Base-by-base conservation (phyloP, 2,888 invertebrate species). In the Drosophila peninsularis region DNA sequence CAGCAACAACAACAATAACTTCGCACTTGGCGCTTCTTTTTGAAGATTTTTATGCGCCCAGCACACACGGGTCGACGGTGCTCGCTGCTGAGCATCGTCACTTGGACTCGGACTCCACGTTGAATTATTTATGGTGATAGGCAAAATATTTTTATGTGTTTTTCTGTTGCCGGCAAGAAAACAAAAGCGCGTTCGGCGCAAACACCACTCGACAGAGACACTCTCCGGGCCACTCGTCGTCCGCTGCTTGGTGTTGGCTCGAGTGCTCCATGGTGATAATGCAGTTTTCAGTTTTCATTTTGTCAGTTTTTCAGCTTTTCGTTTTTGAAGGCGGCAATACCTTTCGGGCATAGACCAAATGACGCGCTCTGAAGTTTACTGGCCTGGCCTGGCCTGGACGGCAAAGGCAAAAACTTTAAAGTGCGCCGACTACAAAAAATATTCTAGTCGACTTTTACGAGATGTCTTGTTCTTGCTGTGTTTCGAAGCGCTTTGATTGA, bases 121-220 rank as follows among this genome's bases (percentile, higher is more conserved):
- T 82, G 83, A 88, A 90, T 90, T 90, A 90, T 90, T 89, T 88
- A 90, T 80, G 81, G 84, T 89, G 89, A 90, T 89, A 78, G 88
- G 89, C 89, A 90, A 84, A 84, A 88, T 81, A 83, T 69, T 78
- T 84, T 82, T 86, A 71, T 79, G 67, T 75, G 68, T 55, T 80
- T 82, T 76, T 70, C 63, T 80, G 77, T 78, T 65, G 85, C 73
- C 85, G 86, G 84, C 82, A 82, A 77, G 61, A 83, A 83, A 82
- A 83, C 80, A 84, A 87, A 83, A 86, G 74, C 75, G 68, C 75
- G 45, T 47, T 71, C 67, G 42, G 50, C 75, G 71, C 83, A 79
- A 82, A 77, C 74, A 71, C 67, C 78, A 82, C 82, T 82, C 86
- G 62, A 82, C 71, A 81, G 70, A 80, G 80, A 84, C 82, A 82